These are phyloP conservation scores for Sardina pilchardus DNA, from an alignment of 2,113 vertebrate species.

Conservation along the genomic window DNA sequence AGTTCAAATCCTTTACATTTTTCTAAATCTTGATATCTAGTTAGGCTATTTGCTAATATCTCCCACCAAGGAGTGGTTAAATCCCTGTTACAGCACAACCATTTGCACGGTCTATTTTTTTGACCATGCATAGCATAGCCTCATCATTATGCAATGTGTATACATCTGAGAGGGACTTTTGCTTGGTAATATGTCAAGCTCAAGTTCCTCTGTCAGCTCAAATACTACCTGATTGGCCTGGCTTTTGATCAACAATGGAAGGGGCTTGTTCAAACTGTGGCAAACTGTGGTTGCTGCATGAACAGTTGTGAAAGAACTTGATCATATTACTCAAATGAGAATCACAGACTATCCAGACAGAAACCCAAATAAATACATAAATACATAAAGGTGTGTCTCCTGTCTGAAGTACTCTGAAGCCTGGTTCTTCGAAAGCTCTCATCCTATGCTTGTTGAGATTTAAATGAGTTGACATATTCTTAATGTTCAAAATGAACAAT, in stretches of 20 bases:
- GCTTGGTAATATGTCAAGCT: not conserved
- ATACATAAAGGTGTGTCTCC: not conserved
- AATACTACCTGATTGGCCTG: too few species aligned
- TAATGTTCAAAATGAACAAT: too few species aligned
- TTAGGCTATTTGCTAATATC: too few species aligned
- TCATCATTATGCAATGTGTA: not conserved
- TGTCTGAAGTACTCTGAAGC: not conserved
- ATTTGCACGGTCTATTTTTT: not conserved
- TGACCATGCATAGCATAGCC: not conserved
- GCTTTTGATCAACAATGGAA: too few species aligned
- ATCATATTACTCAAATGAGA: not conserved
- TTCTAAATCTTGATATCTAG: too few species aligned
- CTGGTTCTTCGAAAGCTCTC: not conserved
- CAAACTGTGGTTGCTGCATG: not conserved
- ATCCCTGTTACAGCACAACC: not conserved
- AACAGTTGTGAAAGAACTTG: not conserved
- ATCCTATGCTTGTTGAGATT: too few species aligned
- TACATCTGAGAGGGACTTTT: not conserved
- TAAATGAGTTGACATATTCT: too few species aligned
- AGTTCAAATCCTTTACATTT: too few species aligned
- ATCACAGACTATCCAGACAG: not conserved
- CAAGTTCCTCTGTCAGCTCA: too few species aligned
- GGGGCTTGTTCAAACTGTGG: too few species aligned
- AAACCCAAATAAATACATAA: not conserved
- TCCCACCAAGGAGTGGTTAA: too few species aligned